Evolutionary conservation across 1,140 invertebrate species (phyloP), one percentile per base, ranked within the genome.

Genomic region (Melanaphis sacchari): DNA sequence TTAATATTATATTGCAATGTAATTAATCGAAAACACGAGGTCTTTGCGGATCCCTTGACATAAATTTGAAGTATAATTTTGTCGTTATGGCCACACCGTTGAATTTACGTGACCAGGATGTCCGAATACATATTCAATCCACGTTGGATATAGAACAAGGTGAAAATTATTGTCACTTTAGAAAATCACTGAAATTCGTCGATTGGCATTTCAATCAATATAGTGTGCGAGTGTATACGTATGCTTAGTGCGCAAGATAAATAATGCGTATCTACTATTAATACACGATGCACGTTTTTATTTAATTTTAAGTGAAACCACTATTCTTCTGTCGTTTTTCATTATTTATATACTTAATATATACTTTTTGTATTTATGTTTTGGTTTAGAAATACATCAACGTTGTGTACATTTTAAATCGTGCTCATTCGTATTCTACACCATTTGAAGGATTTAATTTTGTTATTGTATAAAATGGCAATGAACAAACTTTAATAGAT

Each of bases 61-160:
- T 26, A 24, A 89, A 89, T 89, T 24, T 11, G 22, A 36, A 52
- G n/a, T 22, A 54, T 8, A 26, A 24, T 66, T 59, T 66, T n/a
- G 59, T 15, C 43, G 46, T 24, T 89, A 52, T 54, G 21, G 46
- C 40, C 46, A 38, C 41, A 52, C 54, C 87, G 31, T 87, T 15
- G 43, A n/a, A 46, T 89, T 89, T 54, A 89, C 87, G 87, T 89
- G 87, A 89, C 87, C 49, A 89, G 87, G 87, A 89, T 89, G 49
- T 54, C 52, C 46, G 87, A 2, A 2, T 31, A 46, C 18, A 81
- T 41, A 31, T 43, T 15, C 21, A 46, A 87, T 46, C 26, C 85
- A 31, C 31, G 38, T 54, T 49, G 26, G n/a, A 54, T 89, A 54
- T 89, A 52, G 87, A 89, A 89, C 87, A 89, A 89, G 87, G 87